These are phyloP conservation scores for Protobothrops mucrosquamatus DNA, from an alignment of 2,113 vertebrate species.

Conservation along the genomic window DNA sequence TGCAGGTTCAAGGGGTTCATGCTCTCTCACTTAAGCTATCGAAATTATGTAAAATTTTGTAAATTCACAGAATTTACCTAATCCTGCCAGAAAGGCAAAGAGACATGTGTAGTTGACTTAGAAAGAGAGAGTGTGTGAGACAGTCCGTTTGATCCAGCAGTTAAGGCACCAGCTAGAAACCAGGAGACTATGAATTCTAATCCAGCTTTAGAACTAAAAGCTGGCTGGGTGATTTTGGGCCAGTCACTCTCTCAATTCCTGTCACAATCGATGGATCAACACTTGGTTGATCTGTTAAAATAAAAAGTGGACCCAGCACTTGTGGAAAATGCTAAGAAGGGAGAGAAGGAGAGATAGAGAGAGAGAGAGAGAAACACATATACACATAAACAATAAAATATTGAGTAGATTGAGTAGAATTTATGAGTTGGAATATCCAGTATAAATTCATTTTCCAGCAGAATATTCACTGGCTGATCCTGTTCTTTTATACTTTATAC, in stretches of 20 bases:
- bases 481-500: background rate
- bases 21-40: conserved; percentile 25
- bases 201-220: background rate
- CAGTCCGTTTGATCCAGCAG: background rate
- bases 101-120: background rate
- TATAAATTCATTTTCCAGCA: background rate
- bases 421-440: background rate
- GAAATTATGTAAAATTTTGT: conserved; percentile 8
- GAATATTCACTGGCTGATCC: background rate
- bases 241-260: background rate
- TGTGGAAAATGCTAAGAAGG: background rate
- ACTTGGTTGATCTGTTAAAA: background rate
- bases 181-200: background rate
- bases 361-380: background rate
- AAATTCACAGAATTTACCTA: conserved; percentile 17
- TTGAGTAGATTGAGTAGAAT: background rate
- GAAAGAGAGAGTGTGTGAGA: background rate
- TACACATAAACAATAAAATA: background rate
- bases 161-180: background rate
- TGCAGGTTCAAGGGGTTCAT: conserved; percentile 24
- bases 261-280: background rate
- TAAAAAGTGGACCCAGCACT: background rate
- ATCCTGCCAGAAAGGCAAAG: background rate
- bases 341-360: no score
- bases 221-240: background rate